Percentiles rank a stretch among this genome's conserved stretches.
Evolutionary conservation across 30 jellyfish, hydroid and myxozoan genomes (phyloP).

Genomic region (Cassiopea xamachana): DNA sequence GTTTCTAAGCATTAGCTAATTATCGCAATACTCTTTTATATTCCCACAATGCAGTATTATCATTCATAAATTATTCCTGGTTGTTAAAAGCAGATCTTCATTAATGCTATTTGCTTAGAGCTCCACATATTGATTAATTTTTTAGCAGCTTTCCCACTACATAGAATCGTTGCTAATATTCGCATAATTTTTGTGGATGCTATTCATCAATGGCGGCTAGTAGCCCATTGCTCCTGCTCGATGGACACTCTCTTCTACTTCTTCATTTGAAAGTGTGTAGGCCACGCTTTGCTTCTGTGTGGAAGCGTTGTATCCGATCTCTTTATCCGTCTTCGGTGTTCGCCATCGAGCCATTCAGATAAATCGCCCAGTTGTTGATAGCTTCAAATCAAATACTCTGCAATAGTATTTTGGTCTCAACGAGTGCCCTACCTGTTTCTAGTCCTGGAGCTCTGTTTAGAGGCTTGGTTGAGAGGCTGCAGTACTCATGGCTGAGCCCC

Average conservation of each 20-base stretch:
- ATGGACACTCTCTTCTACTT: neutral
- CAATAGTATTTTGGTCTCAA: no score
- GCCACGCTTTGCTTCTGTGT: no score
- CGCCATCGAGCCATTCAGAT: no score
- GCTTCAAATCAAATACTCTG: no score
- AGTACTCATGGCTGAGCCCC: neutral
- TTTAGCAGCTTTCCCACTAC: neutral
- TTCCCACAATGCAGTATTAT: neutral
- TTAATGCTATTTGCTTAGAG: neutral
- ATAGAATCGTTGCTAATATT: neutral
- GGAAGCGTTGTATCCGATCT: no score
- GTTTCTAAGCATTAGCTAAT: neutral
- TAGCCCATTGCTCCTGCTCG: neutral
- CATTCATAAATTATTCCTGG: slow-evolving; percentile 11
- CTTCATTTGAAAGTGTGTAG: neutral
- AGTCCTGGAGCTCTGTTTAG: neutral
- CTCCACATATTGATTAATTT: neutral
- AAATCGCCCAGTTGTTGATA: no score
- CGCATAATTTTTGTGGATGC: neutral
- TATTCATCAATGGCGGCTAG: neutral
- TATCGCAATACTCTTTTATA: neutral
- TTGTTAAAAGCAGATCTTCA: neutral
- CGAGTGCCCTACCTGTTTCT: neutral
- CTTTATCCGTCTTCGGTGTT: no score
- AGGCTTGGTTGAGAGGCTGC: neutral